Conservation (phyloP, 1,140 invertebrate species). For the Euura saliciscinereae region DNA sequence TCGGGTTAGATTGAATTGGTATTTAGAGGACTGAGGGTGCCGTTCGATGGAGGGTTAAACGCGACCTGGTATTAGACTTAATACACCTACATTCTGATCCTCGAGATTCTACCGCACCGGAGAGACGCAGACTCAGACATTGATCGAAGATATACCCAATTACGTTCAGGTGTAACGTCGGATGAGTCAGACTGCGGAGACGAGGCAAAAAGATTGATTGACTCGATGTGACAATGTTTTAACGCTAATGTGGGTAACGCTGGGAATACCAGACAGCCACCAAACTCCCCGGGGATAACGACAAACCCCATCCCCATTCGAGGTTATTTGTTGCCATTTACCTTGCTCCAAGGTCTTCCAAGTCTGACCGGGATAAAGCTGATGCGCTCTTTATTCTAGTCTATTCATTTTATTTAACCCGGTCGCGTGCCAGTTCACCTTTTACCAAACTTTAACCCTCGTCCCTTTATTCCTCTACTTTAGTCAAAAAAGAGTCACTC, state of each 20-base stretch:
- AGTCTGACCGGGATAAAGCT: background rate
- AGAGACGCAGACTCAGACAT: too few species aligned
- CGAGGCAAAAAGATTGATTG: background rate
- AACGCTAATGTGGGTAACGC: slow-evolving; percentile 2
- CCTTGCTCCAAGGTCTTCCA: background rate
- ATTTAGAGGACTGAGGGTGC: slow-evolving; percentile 13
- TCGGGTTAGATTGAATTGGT: slow-evolving; percentile 19
- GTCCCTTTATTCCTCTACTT: background rate
- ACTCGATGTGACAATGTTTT: slow-evolving; percentile 3
- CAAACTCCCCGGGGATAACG: background rate
- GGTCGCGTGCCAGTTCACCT: background rate
- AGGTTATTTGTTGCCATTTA: slow-evolving; percentile 4
- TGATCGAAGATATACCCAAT: too few species aligned
- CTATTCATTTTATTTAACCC: background rate
- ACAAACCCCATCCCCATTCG: background rate
- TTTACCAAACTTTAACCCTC: background rate
- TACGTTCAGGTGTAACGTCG: too few species aligned
- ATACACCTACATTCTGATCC: background rate
- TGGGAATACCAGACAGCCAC: background rate
- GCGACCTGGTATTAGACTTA: background rate
- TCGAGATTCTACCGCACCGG: background rate
- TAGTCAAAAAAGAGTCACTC: too few species aligned
- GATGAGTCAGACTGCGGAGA: too few species aligned
- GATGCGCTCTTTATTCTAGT: background rate
- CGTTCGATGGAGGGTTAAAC: slow-evolving; percentile 6